Percentiles rank a stretch among this genome's conserved stretches.
These are phyloP conservation scores for Notiomystis cincta DNA, from an alignment of 2,113 vertebrate species.

Conservation along the genomic window DNA sequence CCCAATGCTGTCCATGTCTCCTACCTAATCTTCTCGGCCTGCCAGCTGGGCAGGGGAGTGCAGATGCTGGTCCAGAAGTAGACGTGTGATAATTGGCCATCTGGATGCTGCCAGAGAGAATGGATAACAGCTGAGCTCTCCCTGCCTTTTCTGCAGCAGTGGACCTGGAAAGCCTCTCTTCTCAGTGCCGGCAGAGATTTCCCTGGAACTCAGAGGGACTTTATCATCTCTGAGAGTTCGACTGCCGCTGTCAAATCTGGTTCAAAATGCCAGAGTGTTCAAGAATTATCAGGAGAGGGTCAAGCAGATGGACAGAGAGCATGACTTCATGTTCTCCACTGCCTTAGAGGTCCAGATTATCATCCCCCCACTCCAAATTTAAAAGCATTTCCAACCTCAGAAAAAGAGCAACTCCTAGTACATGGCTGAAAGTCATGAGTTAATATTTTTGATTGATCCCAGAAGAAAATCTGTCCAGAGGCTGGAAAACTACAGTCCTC, in stretches of 20 bases:
- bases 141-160: neutral
- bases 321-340: neutral
- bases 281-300: neutral
- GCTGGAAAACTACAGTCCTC: neutral
- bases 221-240: slow-evolving; percentile 10
- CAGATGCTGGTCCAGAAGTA: slow-evolving; percentile 59
- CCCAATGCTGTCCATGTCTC: slow-evolving; percentile 11
- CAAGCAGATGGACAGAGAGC: slow-evolving; percentile 20
- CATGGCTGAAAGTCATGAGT: neutral
- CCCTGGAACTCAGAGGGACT: slow-evolving; percentile 35
- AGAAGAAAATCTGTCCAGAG: neutral
- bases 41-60: slow-evolving; percentile 15
- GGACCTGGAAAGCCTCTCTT: slow-evolving; percentile 35
- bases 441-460: neutral
- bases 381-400: neutral
- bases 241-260: neutral
- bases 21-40: slow-evolving; percentile 44
- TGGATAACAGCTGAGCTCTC: slow-evolving; percentile 57
- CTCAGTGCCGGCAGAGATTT: slow-evolving; percentile 30
- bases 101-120: slow-evolving; percentile 42
- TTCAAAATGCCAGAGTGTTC: slow-evolving; percentile 24
- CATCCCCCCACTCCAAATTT: neutral
- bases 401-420: neutral
- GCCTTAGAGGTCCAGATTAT: neutral
- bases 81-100: slow-evolving; percentile 62